Conservation (phyloP, 2,797 vertebrate species). For the Catamblyrhynchus diadema region DNA sequence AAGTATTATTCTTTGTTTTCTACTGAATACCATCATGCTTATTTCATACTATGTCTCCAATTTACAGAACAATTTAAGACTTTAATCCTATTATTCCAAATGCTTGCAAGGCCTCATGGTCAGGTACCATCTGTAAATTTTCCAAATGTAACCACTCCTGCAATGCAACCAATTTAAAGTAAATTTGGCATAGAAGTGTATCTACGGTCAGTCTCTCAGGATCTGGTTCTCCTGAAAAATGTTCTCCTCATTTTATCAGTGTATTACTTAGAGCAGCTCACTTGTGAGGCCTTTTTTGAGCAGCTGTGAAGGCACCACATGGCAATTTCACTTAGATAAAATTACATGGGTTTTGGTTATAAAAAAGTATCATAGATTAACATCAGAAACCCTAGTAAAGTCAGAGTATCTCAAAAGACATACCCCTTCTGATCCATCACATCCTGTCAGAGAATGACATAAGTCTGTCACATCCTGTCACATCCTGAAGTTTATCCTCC, state of each 20-base stretch:
- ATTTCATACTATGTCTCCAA: background rate
- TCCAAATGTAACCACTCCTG: background rate
- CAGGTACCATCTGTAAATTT: background rate
- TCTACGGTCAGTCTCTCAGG: background rate
- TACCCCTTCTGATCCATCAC: background rate
- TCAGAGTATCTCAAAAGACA: background rate
- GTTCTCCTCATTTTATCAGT: background rate
- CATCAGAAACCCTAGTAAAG: background rate
- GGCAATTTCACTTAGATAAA: background rate
- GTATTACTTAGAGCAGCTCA: background rate
- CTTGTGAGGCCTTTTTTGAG: background rate
- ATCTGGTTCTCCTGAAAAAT: background rate
- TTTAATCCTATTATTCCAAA: slow-evolving; percentile 9
- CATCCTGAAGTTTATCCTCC: background rate
- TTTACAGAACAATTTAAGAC: background rate
- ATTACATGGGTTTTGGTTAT: background rate
- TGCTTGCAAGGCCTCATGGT: background rate
- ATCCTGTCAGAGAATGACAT: background rate
- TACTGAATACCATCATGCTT: background rate
- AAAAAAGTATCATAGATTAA: background rate
- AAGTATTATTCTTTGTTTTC: background rate
- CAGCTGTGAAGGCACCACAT: background rate
- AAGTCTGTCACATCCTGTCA: background rate
- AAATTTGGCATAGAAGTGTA: background rate
- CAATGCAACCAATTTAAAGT: background rate